A percentile compares a stretch with the other conserved stretches of the same genome.
Conservation (phyloP, 2,113 vertebrate species). For the Paramormyrops kingsleyae region DNA sequence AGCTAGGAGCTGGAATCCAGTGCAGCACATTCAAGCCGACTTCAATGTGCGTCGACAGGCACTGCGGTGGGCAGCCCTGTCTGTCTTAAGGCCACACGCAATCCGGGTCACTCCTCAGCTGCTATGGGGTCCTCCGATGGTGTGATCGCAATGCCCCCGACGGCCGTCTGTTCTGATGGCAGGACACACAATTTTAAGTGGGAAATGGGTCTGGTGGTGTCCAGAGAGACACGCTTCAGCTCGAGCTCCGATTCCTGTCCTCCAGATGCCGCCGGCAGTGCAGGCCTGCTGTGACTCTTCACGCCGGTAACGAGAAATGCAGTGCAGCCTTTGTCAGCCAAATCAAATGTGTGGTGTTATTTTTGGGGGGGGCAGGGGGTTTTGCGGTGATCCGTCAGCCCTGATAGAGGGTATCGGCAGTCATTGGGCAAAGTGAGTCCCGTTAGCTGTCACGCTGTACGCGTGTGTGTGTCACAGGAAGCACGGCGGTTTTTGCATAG, state of each 20-base stretch:
- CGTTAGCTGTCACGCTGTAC: neutral
- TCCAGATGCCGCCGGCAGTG: neutral
- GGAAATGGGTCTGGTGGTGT: neutral
- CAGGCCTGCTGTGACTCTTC: neutral
- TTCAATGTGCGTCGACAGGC: neutral
- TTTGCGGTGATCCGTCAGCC: neutral
- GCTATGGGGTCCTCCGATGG: neutral
- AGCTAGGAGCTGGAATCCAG: slow-evolving; percentile 36
- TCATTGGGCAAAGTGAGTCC: neutral
- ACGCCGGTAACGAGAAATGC: neutral
- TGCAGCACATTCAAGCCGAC: slow-evolving; percentile 23
- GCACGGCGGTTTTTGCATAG: neutral
- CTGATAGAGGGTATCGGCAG: neutral
- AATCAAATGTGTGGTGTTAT: neutral
- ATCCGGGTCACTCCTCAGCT: neutral
- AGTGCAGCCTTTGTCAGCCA: neutral
- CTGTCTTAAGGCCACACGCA: neutral
- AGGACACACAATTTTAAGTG: neutral
- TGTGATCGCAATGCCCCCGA: neutral
- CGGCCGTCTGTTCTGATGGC: neutral
- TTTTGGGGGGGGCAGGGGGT: neutral
- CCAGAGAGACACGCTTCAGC: neutral
- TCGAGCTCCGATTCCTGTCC: neutral
- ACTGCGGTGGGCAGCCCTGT: neutral
- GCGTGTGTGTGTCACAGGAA: neutral